phyloP scores from a whole-genome alignment of 2,888 invertebrate species.

The Branchellion lobata region DNA sequence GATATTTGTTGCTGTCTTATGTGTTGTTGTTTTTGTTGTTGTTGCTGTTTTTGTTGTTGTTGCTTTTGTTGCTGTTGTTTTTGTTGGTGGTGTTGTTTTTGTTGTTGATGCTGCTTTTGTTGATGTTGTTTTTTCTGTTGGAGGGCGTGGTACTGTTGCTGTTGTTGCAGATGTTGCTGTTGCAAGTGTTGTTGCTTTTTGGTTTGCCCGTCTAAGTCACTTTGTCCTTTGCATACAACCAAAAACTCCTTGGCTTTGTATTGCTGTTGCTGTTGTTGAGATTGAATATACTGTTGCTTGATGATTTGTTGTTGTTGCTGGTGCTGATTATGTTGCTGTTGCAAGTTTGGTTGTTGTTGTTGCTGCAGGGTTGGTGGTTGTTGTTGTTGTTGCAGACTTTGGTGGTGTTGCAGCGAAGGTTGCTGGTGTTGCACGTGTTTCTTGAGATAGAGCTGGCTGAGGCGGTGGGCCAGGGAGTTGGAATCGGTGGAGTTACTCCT shows the following conservation, averaged over 20 bases:
- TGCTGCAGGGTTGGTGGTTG: background rate
- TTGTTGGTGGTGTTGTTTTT: no score
- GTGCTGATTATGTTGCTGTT: background rate
- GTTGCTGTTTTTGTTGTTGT: background rate
- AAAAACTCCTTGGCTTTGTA: slow-evolving; percentile 13
- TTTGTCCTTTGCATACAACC: background rate
- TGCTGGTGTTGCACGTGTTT: background rate
- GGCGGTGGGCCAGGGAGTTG: slow-evolving; percentile 2
- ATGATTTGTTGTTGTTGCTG: background rate
- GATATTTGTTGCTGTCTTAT: slow-evolving; percentile 5
- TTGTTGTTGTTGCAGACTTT: background rate
- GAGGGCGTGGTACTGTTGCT: background rate
- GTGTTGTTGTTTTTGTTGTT: background rate
- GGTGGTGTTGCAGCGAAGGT: background rate
- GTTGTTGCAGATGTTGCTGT: background rate
- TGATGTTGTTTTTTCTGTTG: background rate
- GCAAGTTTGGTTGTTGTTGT: background rate
- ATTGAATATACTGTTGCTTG: slow-evolving; percentile 1
- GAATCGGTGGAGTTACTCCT: slow-evolving; percentile 41
- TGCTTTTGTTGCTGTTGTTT: background rate
- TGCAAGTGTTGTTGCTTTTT: background rate
- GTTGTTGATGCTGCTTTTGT: no score
- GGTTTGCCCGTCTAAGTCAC: no score
- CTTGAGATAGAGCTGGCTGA: slow-evolving; percentile 1
- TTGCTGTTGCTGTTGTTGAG: slow-evolving; percentile 2